Evolutionary conservation across 2,888 invertebrate species (phyloP).

Genomic region (Drosophila atroscutellata): DNA sequence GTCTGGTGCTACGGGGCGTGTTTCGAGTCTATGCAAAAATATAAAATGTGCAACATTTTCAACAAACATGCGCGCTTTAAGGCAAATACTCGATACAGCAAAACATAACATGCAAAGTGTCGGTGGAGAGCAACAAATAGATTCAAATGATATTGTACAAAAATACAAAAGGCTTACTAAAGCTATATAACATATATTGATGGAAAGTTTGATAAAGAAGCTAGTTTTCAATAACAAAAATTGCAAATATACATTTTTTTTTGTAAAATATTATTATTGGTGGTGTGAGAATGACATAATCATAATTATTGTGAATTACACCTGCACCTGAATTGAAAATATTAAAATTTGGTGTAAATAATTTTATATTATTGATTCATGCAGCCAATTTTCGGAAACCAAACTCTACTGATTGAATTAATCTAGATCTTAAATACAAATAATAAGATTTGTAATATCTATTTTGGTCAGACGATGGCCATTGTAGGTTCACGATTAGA

Average conservation of each 20-base stretch:
- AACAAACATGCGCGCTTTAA: slow-evolving; percentile 70
- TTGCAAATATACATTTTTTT: not conserved
- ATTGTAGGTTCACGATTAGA: not conserved
- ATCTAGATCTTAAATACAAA: no score
- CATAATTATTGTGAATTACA: not conserved
- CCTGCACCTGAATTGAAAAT: not conserved
- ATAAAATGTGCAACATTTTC: slow-evolving; percentile 50
- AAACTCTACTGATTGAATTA: no score
- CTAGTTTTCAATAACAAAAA: not conserved
- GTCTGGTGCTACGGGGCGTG: slow-evolving; percentile 73
- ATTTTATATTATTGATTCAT: no score
- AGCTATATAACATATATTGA: not conserved
- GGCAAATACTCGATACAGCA: slow-evolving; percentile 55
- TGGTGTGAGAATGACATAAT: not conserved
- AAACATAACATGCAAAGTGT: slow-evolving; percentile 63
- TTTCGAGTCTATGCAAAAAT: slow-evolving; percentile 44
- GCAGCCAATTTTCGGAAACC: no score
- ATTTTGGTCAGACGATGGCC: not conserved
- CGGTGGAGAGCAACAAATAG: slow-evolving; percentile 27
- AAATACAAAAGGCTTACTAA: not conserved
- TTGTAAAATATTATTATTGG: not conserved
- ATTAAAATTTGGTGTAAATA: no score
- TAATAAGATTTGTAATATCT: no score
- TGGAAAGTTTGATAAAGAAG: slow-evolving; percentile 14
- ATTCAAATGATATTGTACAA: slow-evolving; percentile 19